Evolutionary conservation across 2,797 vertebrate species (phyloP).

Genomic region (Argentina silus): DNA sequence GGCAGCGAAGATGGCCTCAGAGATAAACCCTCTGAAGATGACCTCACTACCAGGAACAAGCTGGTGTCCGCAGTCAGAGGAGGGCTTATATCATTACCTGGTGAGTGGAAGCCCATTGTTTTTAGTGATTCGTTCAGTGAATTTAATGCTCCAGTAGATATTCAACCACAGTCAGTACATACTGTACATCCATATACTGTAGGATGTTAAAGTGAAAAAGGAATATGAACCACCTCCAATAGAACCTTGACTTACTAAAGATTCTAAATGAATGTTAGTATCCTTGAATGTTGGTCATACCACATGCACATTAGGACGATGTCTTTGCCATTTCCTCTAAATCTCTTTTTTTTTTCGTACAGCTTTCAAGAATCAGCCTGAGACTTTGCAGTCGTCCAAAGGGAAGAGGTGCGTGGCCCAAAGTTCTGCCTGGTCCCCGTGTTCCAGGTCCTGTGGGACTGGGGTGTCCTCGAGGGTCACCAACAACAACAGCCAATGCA

Average conservation of each 20-base stretch:
- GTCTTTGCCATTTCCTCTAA: neutral
- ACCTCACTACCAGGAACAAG: conserved; percentile 81
- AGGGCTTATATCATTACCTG: conserved; percentile 78
- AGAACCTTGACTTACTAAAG: too few relatives aligned
- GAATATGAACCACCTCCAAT: too few relatives aligned
- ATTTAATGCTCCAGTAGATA: neutral
- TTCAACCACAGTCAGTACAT: neutral
- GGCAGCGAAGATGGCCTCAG: conserved; percentile 69
- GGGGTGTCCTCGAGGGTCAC: conserved; percentile 85
- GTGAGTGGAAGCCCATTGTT: conserved; percentile 66
- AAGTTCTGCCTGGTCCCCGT: conserved; percentile 89
- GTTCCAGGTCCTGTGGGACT: conserved; percentile 86
- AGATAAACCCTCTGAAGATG: conserved; percentile 72
- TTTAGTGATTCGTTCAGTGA: neutral
- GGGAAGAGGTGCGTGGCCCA: conserved; percentile 82
- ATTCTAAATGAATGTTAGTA: too few relatives aligned
- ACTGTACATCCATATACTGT: too few relatives aligned
- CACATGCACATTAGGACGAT: neutral
- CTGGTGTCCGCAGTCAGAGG: conserved; percentile 77
- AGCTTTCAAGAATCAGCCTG: conserved; percentile 77
- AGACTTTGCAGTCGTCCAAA: conserved; percentile 65
- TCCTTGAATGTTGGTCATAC: too few relatives aligned
- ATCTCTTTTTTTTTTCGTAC: conserved; percentile 14
- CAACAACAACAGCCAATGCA: conserved; percentile 84
- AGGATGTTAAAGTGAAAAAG: neutral